Percentiles rank a stretch among this genome's conserved stretches.
Conservation (phyloP, 2,113 vertebrate genomes). For the Callionymus lyra region DNA sequence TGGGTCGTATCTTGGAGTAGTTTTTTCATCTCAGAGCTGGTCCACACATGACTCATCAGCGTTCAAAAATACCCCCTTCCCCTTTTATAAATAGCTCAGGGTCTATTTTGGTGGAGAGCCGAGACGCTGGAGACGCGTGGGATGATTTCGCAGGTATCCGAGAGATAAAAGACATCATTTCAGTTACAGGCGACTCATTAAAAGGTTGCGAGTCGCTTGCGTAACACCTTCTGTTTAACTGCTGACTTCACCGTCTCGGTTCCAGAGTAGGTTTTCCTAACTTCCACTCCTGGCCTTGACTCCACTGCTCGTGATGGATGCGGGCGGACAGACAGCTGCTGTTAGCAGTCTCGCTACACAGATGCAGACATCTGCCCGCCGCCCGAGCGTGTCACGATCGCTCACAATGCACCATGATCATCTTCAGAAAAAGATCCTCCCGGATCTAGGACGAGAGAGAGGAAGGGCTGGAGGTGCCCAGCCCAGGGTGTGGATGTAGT, state of each 20-base stretch:
- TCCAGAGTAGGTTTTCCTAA: too few relatives aligned
- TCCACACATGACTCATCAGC: too few relatives aligned
- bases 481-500: constrained; percentile 44
- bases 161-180: constrained; percentile 30
- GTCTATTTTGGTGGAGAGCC: constrained; percentile 32
- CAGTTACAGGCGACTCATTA: constrained; percentile 21
- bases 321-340: too few relatives aligned
- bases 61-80: too few relatives aligned
- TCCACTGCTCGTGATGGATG: too few relatives aligned
- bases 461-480: constrained; percentile 17
- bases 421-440: constrained; percentile 16
- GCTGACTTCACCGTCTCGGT: too few relatives aligned
- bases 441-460: constrained; percentile 40
- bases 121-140: constrained; percentile 19
- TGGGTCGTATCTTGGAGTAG: too few relatives aligned
- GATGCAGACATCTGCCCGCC: too few relatives aligned
- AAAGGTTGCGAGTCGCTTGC: constrained; percentile 14
- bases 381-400: background rate
- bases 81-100: constrained; percentile 28
- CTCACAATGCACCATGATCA: constrained; percentile 27
- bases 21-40: too few relatives aligned
- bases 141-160: constrained; percentile 23
- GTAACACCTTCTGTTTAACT: constrained; percentile 3
- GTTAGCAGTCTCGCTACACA: too few relatives aligned
- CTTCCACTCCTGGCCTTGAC: too few relatives aligned